Evolutionary conservation across 2,888 invertebrate species (phyloP).

Genomic region (Thecophora atra): DNA sequence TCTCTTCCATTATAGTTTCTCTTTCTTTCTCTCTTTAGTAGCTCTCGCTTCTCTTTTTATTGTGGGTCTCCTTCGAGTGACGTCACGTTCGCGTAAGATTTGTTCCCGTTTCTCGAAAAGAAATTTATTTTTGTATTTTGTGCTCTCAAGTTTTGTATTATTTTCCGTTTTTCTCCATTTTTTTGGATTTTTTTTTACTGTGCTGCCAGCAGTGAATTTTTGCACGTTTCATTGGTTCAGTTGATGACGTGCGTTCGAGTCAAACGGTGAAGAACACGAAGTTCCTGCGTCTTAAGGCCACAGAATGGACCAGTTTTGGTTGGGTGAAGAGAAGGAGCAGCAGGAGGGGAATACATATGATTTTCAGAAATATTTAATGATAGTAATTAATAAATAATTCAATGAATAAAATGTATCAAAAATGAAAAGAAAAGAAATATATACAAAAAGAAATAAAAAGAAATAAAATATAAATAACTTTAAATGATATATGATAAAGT

Average conservation of each 20-base stretch:
- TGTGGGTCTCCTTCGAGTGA: background rate
- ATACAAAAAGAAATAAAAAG: too few species aligned
- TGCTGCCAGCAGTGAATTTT: slow-evolving; percentile 45
- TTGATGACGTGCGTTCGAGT: slow-evolving; percentile 48
- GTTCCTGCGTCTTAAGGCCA: too few species aligned
- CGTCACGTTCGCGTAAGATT: slow-evolving; percentile 1
- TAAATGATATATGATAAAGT: too few species aligned
- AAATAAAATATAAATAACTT: too few species aligned
- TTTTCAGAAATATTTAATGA: too few species aligned
- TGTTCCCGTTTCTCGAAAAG: slow-evolving; percentile 9
- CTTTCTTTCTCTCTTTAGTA: slow-evolving; percentile 20
- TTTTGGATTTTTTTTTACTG: slow-evolving; percentile 22
- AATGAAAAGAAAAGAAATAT: too few species aligned
- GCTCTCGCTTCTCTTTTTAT: background rate
- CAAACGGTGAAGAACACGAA: slow-evolving; percentile 23
- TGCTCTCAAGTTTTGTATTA: background rate
- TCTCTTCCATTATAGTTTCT: slow-evolving; percentile 25
- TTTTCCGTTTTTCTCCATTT: background rate
- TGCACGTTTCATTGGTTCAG: slow-evolving; percentile 57
- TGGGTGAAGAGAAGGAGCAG: background rate
- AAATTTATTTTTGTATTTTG: background rate
- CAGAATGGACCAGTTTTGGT: background rate
- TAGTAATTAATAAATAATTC: too few species aligned
- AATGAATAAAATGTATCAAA: too few species aligned
- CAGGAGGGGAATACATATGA: background rate